Evolutionary conservation across 2,888 invertebrate genomes (phyloP).

Genomic region (Hirtodrosophila alboralis): DNA sequence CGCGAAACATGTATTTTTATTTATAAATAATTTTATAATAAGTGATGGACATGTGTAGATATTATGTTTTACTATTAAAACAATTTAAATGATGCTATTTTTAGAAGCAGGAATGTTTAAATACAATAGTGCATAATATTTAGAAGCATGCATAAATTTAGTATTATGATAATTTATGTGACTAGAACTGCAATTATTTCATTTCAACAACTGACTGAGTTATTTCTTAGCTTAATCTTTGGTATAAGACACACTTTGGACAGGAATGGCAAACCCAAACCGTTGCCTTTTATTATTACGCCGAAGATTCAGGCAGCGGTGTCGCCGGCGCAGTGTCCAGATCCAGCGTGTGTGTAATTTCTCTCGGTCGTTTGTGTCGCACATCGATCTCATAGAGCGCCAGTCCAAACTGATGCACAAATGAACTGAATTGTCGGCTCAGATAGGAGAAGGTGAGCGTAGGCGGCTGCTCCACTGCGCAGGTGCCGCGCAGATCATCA

Average conservation of each 20-base stretch:
- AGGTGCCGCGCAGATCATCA: conserved; percentile 79
- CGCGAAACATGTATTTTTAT: too few relatives aligned
- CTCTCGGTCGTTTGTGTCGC: conserved; percentile 51
- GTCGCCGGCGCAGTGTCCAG: conserved; percentile 20
- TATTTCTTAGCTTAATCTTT: conserved; percentile 60
- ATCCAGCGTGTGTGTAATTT: conserved; percentile 19
- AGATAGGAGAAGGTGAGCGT: conserved; percentile 71
- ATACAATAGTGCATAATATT: neutral
- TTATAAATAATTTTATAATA: neutral
- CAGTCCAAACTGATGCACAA: conserved; percentile 85
- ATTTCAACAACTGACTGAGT: conserved; percentile 15
- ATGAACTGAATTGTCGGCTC: conserved; percentile 81
- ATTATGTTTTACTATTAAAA: neutral
- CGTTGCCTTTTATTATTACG: conserved; percentile 27
- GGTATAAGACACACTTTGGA: conserved; percentile 65
- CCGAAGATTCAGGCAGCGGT: conserved; percentile 40
- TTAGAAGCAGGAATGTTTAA: conserved; percentile 27
- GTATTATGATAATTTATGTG: conserved; percentile 9
- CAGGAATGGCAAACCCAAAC: conserved; percentile 13
- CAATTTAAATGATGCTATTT: too few relatives aligned
- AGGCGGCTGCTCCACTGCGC: conserved; percentile 68
- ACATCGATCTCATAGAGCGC: conserved; percentile 85
- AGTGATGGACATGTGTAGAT: neutral
- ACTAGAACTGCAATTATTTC: conserved; percentile 28
- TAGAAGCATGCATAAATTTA: too few relatives aligned